Conservation (phyloP, 2,113 vertebrate genomes). For the Theristicus caerulescens region DNA sequence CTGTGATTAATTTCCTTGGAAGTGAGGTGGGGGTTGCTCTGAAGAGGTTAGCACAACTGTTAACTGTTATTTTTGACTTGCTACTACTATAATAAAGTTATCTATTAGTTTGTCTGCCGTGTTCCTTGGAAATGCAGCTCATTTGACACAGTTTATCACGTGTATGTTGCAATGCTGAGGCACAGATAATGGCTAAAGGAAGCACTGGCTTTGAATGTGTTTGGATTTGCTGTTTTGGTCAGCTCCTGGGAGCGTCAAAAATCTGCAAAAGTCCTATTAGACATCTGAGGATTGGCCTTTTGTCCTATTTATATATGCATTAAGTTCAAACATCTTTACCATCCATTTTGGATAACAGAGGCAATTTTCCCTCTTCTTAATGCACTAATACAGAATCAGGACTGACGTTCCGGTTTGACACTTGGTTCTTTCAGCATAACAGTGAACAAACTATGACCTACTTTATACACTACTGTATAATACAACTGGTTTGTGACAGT, state of each 20-base stretch:
- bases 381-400: neutral
- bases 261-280: neutral
- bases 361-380: neutral
- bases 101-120: neutral
- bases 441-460: neutral
- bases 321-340: neutral
- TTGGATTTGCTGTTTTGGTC: neutral
- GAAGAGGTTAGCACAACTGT: neutral
- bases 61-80: neutral
- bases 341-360: neutral
- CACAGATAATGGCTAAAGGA: neutral
- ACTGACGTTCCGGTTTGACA: neutral
- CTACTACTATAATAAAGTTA: neutral
- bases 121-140: neutral
- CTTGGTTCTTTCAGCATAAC: neutral
- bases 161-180: neutral
- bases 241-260: neutral
- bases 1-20: neutral
- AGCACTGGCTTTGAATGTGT: neutral
- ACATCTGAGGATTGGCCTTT: neutral
- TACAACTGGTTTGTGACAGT: neutral
- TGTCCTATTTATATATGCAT: neutral
- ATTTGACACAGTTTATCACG: neutral
- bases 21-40: neutral
- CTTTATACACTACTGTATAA: neutral